Conservation (phyloP, 2,888 invertebrate species). For the Ophion slaviceki region DNA sequence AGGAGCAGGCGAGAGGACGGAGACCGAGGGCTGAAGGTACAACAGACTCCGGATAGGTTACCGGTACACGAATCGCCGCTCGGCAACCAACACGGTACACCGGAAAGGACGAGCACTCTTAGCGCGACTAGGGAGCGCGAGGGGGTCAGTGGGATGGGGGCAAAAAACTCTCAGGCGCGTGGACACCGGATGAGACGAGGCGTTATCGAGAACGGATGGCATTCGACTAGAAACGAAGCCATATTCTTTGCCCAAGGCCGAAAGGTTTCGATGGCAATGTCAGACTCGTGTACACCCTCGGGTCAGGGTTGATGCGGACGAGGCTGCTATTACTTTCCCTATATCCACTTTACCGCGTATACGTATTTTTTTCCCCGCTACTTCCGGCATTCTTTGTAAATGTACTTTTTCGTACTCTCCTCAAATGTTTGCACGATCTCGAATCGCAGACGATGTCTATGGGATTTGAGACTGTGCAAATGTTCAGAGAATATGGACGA, state of each 20-base stretch:
- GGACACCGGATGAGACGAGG: constrained; percentile 13
- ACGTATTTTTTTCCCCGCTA: neutral
- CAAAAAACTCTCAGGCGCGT: constrained; percentile 20
- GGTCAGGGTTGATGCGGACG: constrained; percentile 73
- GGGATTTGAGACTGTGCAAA: neutral
- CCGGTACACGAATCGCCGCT: neutral
- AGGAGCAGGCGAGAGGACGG: neutral
- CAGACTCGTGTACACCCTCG: constrained; percentile 70
- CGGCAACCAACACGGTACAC: neutral
- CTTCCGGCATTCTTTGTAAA: neutral
- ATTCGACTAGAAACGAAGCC: constrained; percentile 73
- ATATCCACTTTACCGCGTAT: neutral
- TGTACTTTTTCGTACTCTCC: neutral
- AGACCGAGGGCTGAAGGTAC: neutral
- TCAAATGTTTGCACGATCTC: neutral
- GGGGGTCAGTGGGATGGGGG: neutral
- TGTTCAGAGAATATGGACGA: neutral
- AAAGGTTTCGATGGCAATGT: constrained; percentile 78
- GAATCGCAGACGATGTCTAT: neutral
- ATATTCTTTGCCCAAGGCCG: constrained; percentile 71
- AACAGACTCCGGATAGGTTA: neutral
- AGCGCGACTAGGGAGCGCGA: neutral
- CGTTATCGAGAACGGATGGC: constrained; percentile 35
- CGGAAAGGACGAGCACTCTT: constrained; percentile 22
- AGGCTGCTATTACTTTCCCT: constrained; percentile 1